Evolutionary conservation across 2,888 invertebrate species (phyloP), one percentile per base, ranked within the genome.

Genomic region (Galeopsomyia nigrocyanea): DNA sequence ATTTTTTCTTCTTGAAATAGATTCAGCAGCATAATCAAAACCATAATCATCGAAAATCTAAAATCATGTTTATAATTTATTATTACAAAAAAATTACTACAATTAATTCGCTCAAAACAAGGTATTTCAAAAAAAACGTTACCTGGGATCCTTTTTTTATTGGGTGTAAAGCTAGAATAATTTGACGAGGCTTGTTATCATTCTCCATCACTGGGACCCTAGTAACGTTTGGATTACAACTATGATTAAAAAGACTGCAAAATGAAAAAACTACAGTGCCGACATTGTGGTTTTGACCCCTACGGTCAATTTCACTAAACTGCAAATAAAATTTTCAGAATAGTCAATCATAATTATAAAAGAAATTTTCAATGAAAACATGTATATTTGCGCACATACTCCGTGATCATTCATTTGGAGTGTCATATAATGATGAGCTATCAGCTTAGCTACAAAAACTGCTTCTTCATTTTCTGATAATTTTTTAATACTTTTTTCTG

Each of bases 391-490:
- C 62, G 58, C 62, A 66, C 3, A 58, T 39, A 84, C 83, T 60
- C 66, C 71, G 84, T 96, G 96, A 87, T 94, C 94, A 87, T 97
- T 97, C 72, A 93, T 94, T 0, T 96, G 92, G 75, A 93, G 90
- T 68, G 94, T 94, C 87, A 94, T 95, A 73, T 93, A 88, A 84
- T 96, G 95, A 53, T 90, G 88, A 70, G 96, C 88, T 50, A 96
- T 82, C 22, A 92, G 84, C 10, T 91, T 91, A 39, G 92, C 92
- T 79, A 90, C 75, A 83, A 88, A 88, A 83, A 82, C 88, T 87
- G 78, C 83, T 81, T 78, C 80, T 75, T 65, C 83, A 82, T 79
- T 77, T 16, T 68, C 68, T 17, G 73, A 72, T 51, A 88, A 83
- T 1, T 85, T 80, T 5, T 84, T 80, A 19, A 88, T 82, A 21